Evolutionary conservation across 2,113 vertebrate genomes (phyloP).

Genomic region (Phoxinus phoxinus): DNA sequence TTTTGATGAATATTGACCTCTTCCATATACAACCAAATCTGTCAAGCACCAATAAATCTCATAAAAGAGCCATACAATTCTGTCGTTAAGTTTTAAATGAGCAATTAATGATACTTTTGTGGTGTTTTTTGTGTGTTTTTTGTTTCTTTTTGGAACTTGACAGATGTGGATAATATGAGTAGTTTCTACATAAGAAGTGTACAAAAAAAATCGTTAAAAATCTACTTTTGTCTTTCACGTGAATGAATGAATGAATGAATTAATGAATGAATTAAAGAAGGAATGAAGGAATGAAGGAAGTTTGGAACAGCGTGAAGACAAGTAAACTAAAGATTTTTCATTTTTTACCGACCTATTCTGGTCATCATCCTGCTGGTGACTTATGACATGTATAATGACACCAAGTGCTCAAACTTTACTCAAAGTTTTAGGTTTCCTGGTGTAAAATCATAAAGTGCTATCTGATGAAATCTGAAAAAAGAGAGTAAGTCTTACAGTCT

Average conservation of each 20-base stretch:
- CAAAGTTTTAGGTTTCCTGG: neutral
- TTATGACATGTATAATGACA: too few relatives aligned
- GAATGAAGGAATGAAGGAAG: neutral
- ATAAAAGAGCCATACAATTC: too few relatives aligned
- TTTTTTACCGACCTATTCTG: neutral
- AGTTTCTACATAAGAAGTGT: neutral
- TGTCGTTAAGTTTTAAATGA: too few relatives aligned
- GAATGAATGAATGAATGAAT: neutral
- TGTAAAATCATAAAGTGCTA: neutral
- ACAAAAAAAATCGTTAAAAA: too few relatives aligned
- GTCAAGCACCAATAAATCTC: too few relatives aligned
- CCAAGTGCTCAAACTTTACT: neutral
- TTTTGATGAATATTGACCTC: too few relatives aligned
- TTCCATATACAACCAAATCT: too few relatives aligned
- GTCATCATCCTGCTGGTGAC: too few relatives aligned
- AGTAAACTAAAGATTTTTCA: neutral
- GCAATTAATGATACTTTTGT: too few relatives aligned
- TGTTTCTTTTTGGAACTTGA: neutral
- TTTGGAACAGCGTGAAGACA: neutral
- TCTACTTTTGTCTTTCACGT: neutral
- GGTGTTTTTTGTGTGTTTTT: too few relatives aligned
- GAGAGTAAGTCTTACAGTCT: too few relatives aligned
- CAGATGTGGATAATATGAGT: neutral
- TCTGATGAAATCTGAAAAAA: neutral
- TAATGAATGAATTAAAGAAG: too few relatives aligned